These are phyloP conservation scores for Parasteatoda tepidariorum DNA, from an alignment of 1,140 invertebrate genomes.

Conservation along the genomic window DNA sequence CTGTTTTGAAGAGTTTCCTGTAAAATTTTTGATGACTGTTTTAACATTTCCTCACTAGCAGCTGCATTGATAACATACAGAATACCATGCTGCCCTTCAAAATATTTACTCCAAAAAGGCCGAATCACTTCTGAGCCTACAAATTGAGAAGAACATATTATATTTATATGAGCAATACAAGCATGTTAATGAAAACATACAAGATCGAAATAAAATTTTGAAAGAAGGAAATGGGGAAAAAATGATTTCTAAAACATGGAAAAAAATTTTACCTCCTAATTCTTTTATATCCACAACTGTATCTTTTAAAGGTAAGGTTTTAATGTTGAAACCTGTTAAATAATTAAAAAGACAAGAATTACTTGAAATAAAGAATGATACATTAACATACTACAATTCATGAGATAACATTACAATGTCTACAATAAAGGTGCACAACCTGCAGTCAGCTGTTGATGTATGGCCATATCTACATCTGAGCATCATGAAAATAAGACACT, in stretches of 20 bases:
- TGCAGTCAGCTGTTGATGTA: too few relatives aligned
- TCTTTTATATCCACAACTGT: slow-evolving; percentile 70
- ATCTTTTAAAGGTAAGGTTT: slow-evolving; percentile 64
- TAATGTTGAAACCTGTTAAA: slow-evolving; percentile 65
- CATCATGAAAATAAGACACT: too few relatives aligned
- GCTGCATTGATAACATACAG: slow-evolving; percentile 62
- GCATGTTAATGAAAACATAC: too few relatives aligned
- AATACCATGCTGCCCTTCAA: slow-evolving; percentile 62
- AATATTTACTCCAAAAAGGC: slow-evolving; percentile 64
- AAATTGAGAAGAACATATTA: too few relatives aligned
- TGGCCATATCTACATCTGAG: too few relatives aligned
- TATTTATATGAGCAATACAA: too few relatives aligned
- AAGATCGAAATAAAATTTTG: too few relatives aligned
- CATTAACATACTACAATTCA: neutral
- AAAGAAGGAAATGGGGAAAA: too few relatives aligned
- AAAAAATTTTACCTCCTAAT: slow-evolving; percentile 64
- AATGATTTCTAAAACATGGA: neutral
- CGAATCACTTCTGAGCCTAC: slow-evolving; percentile 56
- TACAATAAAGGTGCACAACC: too few relatives aligned
- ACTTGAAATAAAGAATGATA: neutral
- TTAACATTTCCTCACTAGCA: slow-evolving; percentile 43
- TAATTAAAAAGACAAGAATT: neutral
- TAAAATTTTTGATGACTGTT: slow-evolving; percentile 58
- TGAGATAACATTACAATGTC: too few relatives aligned
- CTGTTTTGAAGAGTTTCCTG: slow-evolving; percentile 45